phyloP scores from a whole-genome alignment of 1,140 invertebrate species.

The Meloidogyne chitwoodi region DNA sequence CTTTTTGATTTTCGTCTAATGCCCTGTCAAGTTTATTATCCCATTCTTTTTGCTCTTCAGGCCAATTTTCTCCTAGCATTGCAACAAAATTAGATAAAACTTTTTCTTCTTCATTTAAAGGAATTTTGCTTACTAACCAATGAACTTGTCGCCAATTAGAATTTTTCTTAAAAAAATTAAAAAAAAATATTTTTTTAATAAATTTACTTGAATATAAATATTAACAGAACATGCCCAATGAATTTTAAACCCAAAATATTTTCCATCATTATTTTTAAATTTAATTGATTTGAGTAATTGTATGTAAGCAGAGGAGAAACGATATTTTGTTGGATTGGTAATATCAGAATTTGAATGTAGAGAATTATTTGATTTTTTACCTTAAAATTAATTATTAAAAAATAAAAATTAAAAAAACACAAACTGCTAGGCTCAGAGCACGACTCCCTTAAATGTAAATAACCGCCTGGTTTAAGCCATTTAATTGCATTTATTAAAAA shows the following conservation, averaged over 20 bases:
- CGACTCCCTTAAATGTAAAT: slow-evolving; percentile 65
- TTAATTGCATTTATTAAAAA: slow-evolving; percentile 63
- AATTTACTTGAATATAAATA: slow-evolving; percentile 64
- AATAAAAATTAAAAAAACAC: not conserved
- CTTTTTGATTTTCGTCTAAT: not conserved
- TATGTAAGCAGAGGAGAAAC: slow-evolving; percentile 64
- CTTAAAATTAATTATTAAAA: not conserved
- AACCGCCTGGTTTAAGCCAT: slow-evolving; percentile 65
- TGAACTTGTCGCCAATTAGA: slow-evolving; percentile 59
- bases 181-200: not conserved
- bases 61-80: slow-evolving; percentile 34
- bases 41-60: slow-evolving; percentile 37
- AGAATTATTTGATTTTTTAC: slow-evolving; percentile 15
- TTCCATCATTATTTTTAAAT: slow-evolving; percentile 45
- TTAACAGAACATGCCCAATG: slow-evolving; percentile 63
- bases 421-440: slow-evolving; percentile 61
- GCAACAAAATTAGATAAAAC: slow-evolving; percentile 26
- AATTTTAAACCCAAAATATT: slow-evolving; percentile 56
- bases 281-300: slow-evolving; percentile 44
- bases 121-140: slow-evolving; percentile 53
- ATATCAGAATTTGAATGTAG: slow-evolving; percentile 55
- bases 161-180: slow-evolving; percentile 2
- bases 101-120: slow-evolving; percentile 19
- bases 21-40: slow-evolving; percentile 35
- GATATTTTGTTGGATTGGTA: slow-evolving; percentile 65